Evolutionary conservation across 2,113 vertebrate species (phyloP), one percentile per base, ranked within the genome.

Genomic region (Zingel zingel): DNA sequence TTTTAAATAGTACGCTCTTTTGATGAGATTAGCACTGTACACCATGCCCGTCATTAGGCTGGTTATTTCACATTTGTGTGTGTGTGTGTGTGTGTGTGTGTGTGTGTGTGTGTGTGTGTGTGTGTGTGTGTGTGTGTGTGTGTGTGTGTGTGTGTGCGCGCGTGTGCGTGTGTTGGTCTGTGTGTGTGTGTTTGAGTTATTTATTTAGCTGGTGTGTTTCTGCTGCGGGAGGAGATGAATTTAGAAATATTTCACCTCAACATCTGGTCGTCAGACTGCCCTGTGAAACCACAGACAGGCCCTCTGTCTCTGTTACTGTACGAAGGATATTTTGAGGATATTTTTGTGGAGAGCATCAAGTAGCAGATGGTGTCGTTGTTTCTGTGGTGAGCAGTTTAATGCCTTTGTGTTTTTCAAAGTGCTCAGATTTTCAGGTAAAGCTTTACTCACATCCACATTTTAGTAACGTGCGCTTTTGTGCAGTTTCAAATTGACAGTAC

Each of bases 251-350:
- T 79, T 79, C 71, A 81, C 77, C 58, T 82, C 65, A 23, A 86
- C 89, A 90, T 89, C 89, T 91, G 88, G 71, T 15, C 5, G 3
- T 77, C 71, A 73, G 56, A 19, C 65, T 1, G 61, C 78, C 64
- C 74, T 56, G 57, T 21, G 51, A 56, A 80, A 47, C 71, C 66
- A 8, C 77, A 58, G 57, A 13, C 50, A 18, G 63, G 62, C 54
- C 15, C 15, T 53, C 54, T 19, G 33, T 45, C 0, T 54, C 43
- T 45, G 16, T 14, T 16, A 6, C 62, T 47, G 50, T 53, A 21
- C 2, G 18, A 7, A 21, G 50, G 21, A 53, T 53, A 51, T 51
- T 51, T 51, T 8, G 10, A 51, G 18, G 3, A 21, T 51, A 23
- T 48, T 23, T 73, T 27, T 10, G 58, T 23, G 53, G 21, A 43